Percentiles rank a stretch among this genome's conserved stretches.
Evolutionary conservation across 2,888 invertebrate genomes (phyloP).

Genomic region (Drosophila peninsularis): DNA sequence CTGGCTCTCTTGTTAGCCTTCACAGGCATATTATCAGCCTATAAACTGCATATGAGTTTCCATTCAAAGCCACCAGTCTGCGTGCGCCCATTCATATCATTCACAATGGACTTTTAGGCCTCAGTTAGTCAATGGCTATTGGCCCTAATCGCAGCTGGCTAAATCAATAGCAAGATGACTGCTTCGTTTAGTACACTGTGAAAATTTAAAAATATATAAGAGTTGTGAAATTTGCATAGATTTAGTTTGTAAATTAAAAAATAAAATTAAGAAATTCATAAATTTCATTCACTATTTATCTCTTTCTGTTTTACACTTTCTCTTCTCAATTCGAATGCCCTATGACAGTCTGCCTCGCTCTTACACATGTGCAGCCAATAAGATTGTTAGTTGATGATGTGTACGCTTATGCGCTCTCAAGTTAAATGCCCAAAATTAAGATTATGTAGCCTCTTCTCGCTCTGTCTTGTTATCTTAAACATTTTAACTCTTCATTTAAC

Average conservation of each 20-base stretch:
- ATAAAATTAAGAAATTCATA: too few relatives aligned
- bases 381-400: neutral
- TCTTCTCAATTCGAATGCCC: neutral
- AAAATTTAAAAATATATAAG: too few relatives aligned
- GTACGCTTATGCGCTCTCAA: neutral
- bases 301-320: neutral
- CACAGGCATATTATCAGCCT: constrained; percentile 28
- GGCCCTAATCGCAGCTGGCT: neutral
- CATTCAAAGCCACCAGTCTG: constrained; percentile 6
- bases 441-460: neutral
- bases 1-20: constrained; percentile 11
- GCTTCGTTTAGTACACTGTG: neutral
- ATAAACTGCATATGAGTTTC: constrained; percentile 14
- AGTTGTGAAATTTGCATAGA: too few relatives aligned
- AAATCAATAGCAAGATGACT: neutral
- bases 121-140: neutral
- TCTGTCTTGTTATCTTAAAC: neutral
- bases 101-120: neutral
- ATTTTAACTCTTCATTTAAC: neutral
- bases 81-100: neutral
- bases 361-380: neutral
- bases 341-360: neutral
- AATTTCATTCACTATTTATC: too few relatives aligned
- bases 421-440: neutral
- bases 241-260: too few relatives aligned